These are phyloP conservation scores for Metridium senile DNA, from an alignment of 92 coral and sea anemone species.

Conservation along the genomic window DNA sequence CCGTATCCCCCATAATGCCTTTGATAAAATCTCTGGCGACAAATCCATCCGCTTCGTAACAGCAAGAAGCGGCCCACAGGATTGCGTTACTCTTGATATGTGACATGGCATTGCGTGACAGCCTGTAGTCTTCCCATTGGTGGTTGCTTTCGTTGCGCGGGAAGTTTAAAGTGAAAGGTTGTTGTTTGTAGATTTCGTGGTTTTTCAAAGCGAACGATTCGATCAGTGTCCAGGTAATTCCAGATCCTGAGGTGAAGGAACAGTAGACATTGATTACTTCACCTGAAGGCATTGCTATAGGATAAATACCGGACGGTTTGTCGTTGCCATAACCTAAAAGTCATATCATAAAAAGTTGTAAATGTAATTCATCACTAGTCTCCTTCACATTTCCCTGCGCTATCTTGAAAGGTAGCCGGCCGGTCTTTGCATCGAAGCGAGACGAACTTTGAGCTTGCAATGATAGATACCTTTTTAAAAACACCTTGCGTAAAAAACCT, in stretches of 20 bases:
- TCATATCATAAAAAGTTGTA: too few relatives aligned
- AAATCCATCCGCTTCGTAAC: slow-evolving; percentile 20
- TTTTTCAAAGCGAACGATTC: slow-evolving; percentile 18
- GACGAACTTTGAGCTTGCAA: too few relatives aligned
- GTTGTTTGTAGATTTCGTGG: neutral
- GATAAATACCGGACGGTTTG: slow-evolving; percentile 28
- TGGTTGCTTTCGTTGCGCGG: slow-evolving; percentile 17
- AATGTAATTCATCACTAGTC: slow-evolving; percentile 19
- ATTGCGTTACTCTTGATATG: slow-evolving; percentile 13
- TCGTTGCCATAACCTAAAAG: neutral
- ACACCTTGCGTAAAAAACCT: too few relatives aligned
- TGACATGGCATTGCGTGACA: slow-evolving; percentile 19
- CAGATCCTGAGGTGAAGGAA: slow-evolving; percentile 38
- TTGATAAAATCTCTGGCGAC: slow-evolving; percentile 11
- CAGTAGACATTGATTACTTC: slow-evolving; percentile 34
- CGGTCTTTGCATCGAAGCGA: too few relatives aligned
- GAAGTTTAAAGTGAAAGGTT: slow-evolving; percentile 4
- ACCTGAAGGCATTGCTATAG: slow-evolving; percentile 16
- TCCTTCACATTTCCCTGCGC: too few relatives aligned
- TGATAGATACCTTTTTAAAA: too few relatives aligned
- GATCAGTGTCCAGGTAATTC: slow-evolving; percentile 21
- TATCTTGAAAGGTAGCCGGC: too few relatives aligned
- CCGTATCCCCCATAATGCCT: slow-evolving; percentile 8
- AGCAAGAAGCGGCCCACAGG: slow-evolving; percentile 23
- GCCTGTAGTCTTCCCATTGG: slow-evolving; percentile 36